Percentiles rank a stretch among this genome's conserved stretches.
These are phyloP conservation scores for Aphelocoma californica DNA, from an alignment of 2,797 vertebrate species.

Conservation along the genomic window DNA sequence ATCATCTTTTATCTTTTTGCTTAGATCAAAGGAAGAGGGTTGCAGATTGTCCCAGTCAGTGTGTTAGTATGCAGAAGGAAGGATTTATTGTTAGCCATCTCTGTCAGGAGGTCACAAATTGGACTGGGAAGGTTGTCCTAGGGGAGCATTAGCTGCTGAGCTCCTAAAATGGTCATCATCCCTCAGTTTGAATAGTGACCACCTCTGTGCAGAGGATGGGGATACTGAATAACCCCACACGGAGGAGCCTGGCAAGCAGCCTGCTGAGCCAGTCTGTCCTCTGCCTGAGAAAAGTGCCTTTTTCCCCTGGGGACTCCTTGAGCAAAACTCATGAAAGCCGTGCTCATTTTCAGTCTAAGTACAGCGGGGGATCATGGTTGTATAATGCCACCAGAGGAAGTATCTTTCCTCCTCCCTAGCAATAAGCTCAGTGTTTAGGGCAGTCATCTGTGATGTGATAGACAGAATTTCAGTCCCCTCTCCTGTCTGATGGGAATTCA, in stretches of 20 bases:
- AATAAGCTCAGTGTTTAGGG: background rate
- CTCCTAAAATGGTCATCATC: background rate
- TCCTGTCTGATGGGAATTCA: background rate
- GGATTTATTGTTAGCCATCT: background rate
- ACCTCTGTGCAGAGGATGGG: background rate
- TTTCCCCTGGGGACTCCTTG: background rate
- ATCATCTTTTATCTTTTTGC: background rate
- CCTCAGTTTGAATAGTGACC: background rate
- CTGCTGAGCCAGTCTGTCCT: background rate
- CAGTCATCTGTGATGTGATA: background rate
- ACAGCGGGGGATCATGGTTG: background rate
- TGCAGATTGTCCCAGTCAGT: background rate
- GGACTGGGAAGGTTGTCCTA: background rate
- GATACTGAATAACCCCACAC: background rate
- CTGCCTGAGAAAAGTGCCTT: background rate
- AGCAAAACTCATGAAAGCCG: background rate
- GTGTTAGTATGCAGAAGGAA: background rate
- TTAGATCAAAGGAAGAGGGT: background rate
- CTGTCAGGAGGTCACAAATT: background rate
- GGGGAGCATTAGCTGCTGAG: background rate
- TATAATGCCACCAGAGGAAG: background rate
- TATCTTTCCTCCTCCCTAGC: background rate
- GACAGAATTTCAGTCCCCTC: background rate
- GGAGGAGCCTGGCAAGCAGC: background rate
- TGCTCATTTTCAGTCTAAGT: conserved; percentile 6